Evolutionary conservation across 2,797 vertebrate species (phyloP), one percentile per base, ranked within the genome.

Genomic region (Bradypus variegatus): DNA sequence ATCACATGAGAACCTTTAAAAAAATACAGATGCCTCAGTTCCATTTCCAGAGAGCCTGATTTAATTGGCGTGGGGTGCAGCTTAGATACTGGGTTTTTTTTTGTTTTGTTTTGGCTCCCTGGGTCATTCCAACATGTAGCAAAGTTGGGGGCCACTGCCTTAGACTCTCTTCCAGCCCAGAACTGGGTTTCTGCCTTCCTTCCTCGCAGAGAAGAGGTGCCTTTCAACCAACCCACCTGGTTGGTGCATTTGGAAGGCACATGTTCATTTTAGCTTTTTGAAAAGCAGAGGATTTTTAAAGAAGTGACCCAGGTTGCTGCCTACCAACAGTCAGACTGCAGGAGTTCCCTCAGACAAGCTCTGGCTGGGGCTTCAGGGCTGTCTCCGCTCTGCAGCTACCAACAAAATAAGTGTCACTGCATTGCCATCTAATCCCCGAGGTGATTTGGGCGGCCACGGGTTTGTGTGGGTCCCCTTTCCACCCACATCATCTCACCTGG

Each of bases 401-500:
- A 62, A 78, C n/a, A 72, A 75, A 80, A 45, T 41, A 41, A 8
- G 60, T 50, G 36, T 45, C 65, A 8, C 10, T 4, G 31, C 53
- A 38, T 4, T 45, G 70, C 41, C 5, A 31, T 69, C 3, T 5
- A 12, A 48, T 23, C 58, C 82, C 80, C 58, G 87, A 93, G 88
- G 53, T 78, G 82, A 41, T 14, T 67, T 8, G 0, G 3, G 8
- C 77, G 64, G 75, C 76, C 58, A 5, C 90, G 62, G 76, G 77
- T 91, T 55, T 23, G 6, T 6, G 2, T 1, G 45, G 94, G 86
- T 21, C 53, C 69, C 69, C 86, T 88, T 96, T 96, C 91, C 75
- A 88, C 94, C 96, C 93, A 73, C 83, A 96, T 94, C 91, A 78
- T 95, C 96, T 97, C 97, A 97, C 97, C 97, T 97, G 96, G 92